Base-by-base conservation (phyloP, 2,888 invertebrate species). In the Tortrix viridana region DNA sequence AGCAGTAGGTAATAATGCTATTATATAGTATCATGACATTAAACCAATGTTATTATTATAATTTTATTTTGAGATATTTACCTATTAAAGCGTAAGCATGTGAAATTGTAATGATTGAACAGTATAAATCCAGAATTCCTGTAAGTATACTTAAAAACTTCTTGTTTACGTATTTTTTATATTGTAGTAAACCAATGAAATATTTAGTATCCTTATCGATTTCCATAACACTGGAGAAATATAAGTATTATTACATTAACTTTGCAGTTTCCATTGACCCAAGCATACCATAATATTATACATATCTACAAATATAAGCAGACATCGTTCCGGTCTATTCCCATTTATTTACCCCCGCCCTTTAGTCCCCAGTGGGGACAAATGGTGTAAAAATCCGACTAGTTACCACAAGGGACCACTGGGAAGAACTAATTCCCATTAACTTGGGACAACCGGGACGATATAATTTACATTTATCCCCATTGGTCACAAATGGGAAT, bases 171-270 rank as follows among this genome's bases (percentile, higher is more conserved):
- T 81, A 79, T 80, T 79, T 80, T 86, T 80, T 82, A 82, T 82
- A 82, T 80, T 75, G 79, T 74, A 75, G 80, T 80, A 80, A 80
- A 77, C 74, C 74, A 72, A 75, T 79, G 74, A 67, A 76, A 76
- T 75, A 74, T 73, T 76, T 85, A 84, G 80, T 75, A 76, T 76
- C 77, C 77, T 77, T 77, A 81, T 82, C 72, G 75, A 78, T 79
- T 82, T 79, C 74, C 80, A 80, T 81, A 77, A 75, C 81, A 81
- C 76, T 79, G 78, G 76, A 81, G 76, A 81, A 85, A 82, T 85
- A 85, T 80, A 86, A 84, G 81, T 84, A 85, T 84, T 81, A 84
- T 81, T 82, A 83, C 74, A 82, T 75, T 72, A 76, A 43, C 48
- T 61, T 65, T 54, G 68, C 74, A 71, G 79, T 80, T 82, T 84